Percentiles rank a stretch among this genome's conserved stretches.
Conservation (phyloP, 2,888 invertebrate species). For the Xestia sexstrigata region DNA sequence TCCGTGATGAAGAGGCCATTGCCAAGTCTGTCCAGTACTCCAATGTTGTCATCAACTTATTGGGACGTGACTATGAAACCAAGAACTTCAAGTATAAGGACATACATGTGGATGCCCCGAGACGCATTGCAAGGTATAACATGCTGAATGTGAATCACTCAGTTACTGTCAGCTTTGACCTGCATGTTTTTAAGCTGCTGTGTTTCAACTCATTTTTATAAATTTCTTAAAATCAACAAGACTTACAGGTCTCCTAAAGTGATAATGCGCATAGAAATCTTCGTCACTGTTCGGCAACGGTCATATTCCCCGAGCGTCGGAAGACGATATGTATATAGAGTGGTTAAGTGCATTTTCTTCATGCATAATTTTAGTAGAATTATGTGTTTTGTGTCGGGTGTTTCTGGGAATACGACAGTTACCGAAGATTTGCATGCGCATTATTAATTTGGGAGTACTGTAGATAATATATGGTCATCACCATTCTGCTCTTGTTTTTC, state of each 20-base stretch:
- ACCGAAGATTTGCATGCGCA: too few relatives aligned
- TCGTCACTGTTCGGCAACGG: too few relatives aligned
- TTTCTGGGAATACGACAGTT: too few relatives aligned
- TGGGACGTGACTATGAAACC: slow-evolving; percentile 98
- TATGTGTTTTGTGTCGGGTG: too few relatives aligned
- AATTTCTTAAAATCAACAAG: not conserved
- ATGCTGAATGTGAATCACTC: not conserved
- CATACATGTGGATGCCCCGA: slow-evolving; percentile 96
- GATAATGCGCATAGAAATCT: too few relatives aligned
- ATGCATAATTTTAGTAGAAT: too few relatives aligned
- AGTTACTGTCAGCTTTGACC: not conserved
- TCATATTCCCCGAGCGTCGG: too few relatives aligned
- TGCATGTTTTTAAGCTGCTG: not conserved
- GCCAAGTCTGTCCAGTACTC: slow-evolving; percentile 97
- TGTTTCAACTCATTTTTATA: not conserved
- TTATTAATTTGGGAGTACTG: too few relatives aligned
- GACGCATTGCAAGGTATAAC: slow-evolving; percentile 93
- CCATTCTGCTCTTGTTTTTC: not conserved
- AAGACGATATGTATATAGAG: too few relatives aligned
- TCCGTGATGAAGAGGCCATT: slow-evolving; percentile 96
- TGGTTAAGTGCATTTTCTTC: too few relatives aligned
- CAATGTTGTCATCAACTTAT: slow-evolving; percentile 98
- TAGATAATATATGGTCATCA: not conserved
- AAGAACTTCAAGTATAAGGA: slow-evolving; percentile 96
- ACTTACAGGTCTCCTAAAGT: too few relatives aligned